phyloP scores from a whole-genome alignment of 2,888 invertebrate genomes.

The Protula sp. region DNA sequence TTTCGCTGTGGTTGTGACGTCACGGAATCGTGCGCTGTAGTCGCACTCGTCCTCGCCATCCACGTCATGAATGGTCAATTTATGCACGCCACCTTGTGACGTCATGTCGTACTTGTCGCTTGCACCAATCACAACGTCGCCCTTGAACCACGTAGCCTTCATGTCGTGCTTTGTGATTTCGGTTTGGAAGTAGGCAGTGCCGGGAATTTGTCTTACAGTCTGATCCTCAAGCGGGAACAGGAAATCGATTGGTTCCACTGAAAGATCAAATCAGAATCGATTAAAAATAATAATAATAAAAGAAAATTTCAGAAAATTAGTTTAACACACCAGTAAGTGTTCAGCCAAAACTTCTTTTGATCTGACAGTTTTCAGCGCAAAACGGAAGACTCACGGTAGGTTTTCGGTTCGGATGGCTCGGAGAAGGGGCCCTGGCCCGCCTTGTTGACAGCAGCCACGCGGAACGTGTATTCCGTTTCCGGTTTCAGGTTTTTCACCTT shows the following conservation, averaged over 20 bases:
- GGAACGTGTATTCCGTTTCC: conserved; percentile 69
- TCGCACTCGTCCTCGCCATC: conserved; percentile 41
- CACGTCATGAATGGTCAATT: conserved; percentile 33
- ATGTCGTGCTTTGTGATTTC: conserved; percentile 74
- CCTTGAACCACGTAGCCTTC: conserved; percentile 71
- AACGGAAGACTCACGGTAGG: not conserved
- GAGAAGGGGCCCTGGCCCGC: conserved; percentile 73
- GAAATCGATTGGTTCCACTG: conserved; percentile 47
- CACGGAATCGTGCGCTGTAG: conserved; percentile 35
- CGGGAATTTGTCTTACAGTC: conserved; percentile 35
- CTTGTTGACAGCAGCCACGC: conserved; percentile 78
- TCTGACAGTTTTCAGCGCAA: too few species aligned
- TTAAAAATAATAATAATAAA: too few species aligned
- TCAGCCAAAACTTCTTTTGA: too few species aligned
- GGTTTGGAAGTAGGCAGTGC: conserved; percentile 61
- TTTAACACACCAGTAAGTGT: too few species aligned
- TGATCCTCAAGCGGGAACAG: conserved; percentile 40
- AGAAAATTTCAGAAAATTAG: too few species aligned
- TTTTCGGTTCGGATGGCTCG: conserved; percentile 51
- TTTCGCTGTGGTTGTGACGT: conserved; percentile 38
- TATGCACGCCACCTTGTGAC: conserved; percentile 24
- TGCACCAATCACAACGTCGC: conserved; percentile 14
- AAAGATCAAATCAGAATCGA: not conserved
- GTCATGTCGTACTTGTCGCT: conserved; percentile 19
- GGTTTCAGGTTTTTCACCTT: conserved; percentile 62